A percentile compares a stretch with the other conserved stretches of the same genome.
These are phyloP conservation scores for Andrena trimmerana DNA, from an alignment of 2,888 invertebrate genomes.

Conservation along the genomic window DNA sequence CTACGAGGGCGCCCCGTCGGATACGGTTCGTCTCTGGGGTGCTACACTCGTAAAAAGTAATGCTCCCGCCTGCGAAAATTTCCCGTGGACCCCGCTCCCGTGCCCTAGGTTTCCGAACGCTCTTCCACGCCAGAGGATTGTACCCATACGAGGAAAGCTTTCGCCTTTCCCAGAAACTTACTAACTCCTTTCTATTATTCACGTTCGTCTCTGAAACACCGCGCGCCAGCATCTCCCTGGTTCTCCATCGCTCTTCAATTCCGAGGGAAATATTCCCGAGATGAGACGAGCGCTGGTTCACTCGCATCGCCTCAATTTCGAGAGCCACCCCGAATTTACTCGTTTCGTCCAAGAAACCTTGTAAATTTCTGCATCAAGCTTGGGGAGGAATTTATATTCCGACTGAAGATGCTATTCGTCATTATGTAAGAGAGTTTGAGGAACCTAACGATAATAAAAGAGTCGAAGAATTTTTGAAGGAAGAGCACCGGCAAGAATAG, in stretches of 20 bases:
- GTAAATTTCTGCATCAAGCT: not conserved
- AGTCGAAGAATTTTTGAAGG: not conserved
- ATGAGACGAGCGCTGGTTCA: not conserved
- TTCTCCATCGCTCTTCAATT: not conserved
- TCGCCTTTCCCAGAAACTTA: constrained; percentile 32
- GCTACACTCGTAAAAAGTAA: constrained; percentile 78
- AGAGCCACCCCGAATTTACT: not conserved
- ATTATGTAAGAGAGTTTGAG: too few species aligned
- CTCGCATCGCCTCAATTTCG: constrained; percentile 11
- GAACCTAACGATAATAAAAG: not conserved
- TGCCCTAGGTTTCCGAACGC: constrained; percentile 4
- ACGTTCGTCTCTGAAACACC: constrained; percentile 19
- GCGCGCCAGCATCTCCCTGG: not conserved
- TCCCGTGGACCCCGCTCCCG: constrained; percentile 11
- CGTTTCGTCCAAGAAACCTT: not conserved
- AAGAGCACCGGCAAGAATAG: too few species aligned
- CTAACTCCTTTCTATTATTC: constrained; percentile 70
- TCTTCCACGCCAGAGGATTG: constrained; percentile 15
- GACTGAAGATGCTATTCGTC: constrained; percentile 1
- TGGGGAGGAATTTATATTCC: constrained; percentile 1
- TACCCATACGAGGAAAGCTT: constrained; percentile 22
- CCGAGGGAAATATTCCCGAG: not conserved
- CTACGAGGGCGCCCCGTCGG: constrained; percentile 49
- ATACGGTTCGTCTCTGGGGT: constrained; percentile 75
- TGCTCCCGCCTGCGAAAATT: constrained; percentile 48